A percentile compares a stretch with the other conserved stretches of the same genome.
Evolutionary conservation across 2,797 vertebrate genomes (phyloP).

Genomic region (Alauda arvensis): DNA sequence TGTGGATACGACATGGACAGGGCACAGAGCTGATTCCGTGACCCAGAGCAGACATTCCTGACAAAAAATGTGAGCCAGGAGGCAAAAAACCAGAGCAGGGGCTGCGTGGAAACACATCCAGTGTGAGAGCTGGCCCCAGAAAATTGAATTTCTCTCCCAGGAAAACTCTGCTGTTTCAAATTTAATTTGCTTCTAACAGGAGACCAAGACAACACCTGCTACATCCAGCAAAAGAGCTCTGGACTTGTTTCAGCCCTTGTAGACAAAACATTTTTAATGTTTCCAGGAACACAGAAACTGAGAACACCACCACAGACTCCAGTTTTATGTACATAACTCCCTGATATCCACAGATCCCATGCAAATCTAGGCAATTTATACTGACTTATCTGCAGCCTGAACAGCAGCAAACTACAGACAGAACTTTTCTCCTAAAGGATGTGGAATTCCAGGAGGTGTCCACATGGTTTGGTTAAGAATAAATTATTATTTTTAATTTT

Average conservation of each 20-base stretch:
- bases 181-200: neutral
- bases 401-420: neutral
- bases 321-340: neutral
- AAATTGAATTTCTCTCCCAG: neutral
- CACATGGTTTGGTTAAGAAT: neutral
- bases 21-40: neutral
- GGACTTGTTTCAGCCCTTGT: neutral
- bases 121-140: neutral
- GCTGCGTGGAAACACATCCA: fast-evolving
- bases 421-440: neutral
- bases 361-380: neutral
- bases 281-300: neutral
- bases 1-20: fast-evolving
- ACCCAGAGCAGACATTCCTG: neutral
- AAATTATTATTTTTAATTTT: neutral
- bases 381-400: neutral
- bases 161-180: neutral
- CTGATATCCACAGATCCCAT: neutral
- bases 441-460: neutral
- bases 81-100: neutral
- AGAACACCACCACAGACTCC: neutral
- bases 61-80: neutral
- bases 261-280: neutral
- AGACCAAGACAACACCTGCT: constrained; percentile 1
- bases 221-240: neutral